Percentiles rank a stretch among this genome's conserved stretches.
Evolutionary conservation across 2,113 vertebrate species (phyloP).

Genomic region (Onychorhynchus coronatus): DNA sequence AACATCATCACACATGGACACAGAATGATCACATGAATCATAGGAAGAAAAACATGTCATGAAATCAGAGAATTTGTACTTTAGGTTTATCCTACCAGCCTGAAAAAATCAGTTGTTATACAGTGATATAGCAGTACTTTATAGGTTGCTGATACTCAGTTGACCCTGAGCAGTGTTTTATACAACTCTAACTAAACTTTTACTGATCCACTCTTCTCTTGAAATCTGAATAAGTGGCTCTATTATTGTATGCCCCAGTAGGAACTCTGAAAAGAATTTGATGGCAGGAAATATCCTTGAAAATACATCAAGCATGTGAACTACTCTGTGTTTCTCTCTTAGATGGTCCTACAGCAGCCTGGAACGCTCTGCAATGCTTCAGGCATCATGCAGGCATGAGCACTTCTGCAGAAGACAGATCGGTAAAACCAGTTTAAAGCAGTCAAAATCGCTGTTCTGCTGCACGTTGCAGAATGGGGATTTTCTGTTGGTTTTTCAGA

Average conservation of each 20-base stretch:
- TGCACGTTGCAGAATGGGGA: not conserved
- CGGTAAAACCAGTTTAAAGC: not conserved
- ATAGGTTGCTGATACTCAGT: not conserved
- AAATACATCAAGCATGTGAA: not conserved
- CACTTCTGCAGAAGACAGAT: not conserved
- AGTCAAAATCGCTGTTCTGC: not conserved
- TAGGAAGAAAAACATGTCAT: not conserved
- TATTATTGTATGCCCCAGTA: not conserved
- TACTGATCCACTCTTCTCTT: not conserved
- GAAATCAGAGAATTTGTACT: not conserved
- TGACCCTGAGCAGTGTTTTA: not conserved
- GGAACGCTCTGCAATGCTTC: not conserved
- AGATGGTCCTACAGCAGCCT: not conserved
- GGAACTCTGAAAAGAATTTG: not conserved
- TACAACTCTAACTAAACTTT: not conserved
- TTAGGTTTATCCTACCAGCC: not conserved
- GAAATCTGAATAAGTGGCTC: not conserved
- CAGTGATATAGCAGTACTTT: not conserved
- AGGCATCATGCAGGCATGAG: not conserved
- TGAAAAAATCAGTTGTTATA: not conserved
- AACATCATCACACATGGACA: not conserved
- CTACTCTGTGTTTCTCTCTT: not conserved
- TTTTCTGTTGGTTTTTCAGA: constrained; percentile 5
- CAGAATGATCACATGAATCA: not conserved
- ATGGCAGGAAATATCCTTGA: not conserved